Evolutionary conservation across 2,888 invertebrate species (phyloP), one percentile per base, ranked within the genome.

Genomic region (Caradrina clavipalpis): DNA sequence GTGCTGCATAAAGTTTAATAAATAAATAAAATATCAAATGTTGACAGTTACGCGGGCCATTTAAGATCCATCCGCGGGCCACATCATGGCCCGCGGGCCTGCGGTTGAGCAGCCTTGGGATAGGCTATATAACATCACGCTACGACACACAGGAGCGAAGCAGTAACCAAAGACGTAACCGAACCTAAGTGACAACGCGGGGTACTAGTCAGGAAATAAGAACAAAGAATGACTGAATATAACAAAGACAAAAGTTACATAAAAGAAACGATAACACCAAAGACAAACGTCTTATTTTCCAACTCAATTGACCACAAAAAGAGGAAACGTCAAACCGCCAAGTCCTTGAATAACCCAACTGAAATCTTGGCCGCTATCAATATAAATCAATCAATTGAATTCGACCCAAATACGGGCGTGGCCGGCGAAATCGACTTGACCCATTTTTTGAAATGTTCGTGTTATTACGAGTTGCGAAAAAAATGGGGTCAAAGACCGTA

Each of bases 341-440:
- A 79, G 78, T 80, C 82, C 82, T 80, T 84, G 78, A 72, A 72
- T 68, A 73, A 80, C 73, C 70, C 60, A 79, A 63, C 21, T 26
- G 56, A 56, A 57, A 55, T 58, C 17, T 19, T 59, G 57, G 51
- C n/a, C 54, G 47, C 70, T 63, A 78, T 86, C 83, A 86, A 77
- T 78, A 85, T 89, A 89, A 90, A 89, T 88, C 89, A 88, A 88
- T 88, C 89, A 92, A 91, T 90, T 88, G 79, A 79, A 82, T 84
- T 79, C 91, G 93, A 94, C 93, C 94, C 85, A 92, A 93, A 93
- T 95, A 78, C 82, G 80, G 71, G 79, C 53, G 79, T 76, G 86
- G 81, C 50, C 81, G 81, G 77, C 86, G 83, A 88, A 90, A 90
- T 86, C 80, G 87, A 82, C 80, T 76, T 94, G 95, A 94, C 95